phyloP scores from a whole-genome alignment of 1,140 invertebrate genomes.

The Heliothis virescens region DNA sequence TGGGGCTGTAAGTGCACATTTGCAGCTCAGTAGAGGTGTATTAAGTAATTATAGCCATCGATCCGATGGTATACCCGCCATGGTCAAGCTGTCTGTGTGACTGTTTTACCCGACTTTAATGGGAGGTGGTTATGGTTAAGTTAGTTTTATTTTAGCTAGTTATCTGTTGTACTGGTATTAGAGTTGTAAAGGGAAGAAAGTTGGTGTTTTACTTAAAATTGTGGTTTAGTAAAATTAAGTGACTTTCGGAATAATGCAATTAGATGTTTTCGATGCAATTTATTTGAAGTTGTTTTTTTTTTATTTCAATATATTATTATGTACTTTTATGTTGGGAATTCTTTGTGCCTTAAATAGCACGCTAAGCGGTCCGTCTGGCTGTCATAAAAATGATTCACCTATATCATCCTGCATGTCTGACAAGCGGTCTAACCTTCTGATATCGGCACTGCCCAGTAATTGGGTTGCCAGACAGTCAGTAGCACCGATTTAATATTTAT shows the following conservation, averaged over 20 bases:
- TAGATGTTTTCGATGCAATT: not conserved
- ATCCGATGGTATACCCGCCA: no score
- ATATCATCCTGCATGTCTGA: constrained; percentile 1
- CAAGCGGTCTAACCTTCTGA: constrained; percentile 24
- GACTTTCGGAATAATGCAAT: no score
- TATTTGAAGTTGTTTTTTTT: not conserved
- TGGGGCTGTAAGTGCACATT: not conserved
- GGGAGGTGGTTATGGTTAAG: no score
- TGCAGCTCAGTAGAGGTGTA: not conserved
- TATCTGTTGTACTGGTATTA: no score
- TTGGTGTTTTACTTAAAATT: no score
- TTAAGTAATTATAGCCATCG: not conserved
- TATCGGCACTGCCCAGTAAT: constrained; percentile 17
- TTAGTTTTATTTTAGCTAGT: no score
- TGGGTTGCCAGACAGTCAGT: not conserved
- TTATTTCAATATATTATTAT: not conserved
- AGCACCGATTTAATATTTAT: constrained; percentile 15
- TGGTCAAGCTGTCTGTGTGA: no score
- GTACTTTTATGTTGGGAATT: no score
- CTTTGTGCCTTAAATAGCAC: not conserved
- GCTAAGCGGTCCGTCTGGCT: not conserved
- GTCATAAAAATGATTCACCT: constrained; percentile 30
- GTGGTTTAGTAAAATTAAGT: no score
- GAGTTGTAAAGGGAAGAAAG: no score
- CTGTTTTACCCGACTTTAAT: no score